Conservation (phyloP, 1,140 invertebrate genomes). For the Marisa cornuarietis region DNA sequence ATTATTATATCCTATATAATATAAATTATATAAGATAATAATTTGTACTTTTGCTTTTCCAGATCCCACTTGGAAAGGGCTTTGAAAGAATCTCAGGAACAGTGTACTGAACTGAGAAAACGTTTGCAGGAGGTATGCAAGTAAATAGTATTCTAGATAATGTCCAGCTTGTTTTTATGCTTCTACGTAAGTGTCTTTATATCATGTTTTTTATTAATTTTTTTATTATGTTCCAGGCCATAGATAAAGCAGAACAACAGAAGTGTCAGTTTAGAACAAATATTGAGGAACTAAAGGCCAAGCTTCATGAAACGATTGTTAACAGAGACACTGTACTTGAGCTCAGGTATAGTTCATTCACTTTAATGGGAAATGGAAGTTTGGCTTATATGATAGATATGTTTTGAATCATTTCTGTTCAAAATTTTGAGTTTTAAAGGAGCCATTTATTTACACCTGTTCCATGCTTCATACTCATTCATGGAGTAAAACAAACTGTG, state of each 20-base stretch:
- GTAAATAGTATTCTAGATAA: not conserved
- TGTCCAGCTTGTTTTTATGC: not conserved
- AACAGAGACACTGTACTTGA: slow-evolving; percentile 57
- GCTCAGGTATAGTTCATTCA: slow-evolving; percentile 42
- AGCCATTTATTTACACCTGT: not conserved
- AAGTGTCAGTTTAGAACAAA: slow-evolving; percentile 50
- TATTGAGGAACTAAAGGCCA: slow-evolving; percentile 56
- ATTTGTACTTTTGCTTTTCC: slow-evolving; percentile 10
- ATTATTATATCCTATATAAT: too few species aligned
- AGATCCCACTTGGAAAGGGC: slow-evolving; percentile 57
- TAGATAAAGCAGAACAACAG: slow-evolving; percentile 49
- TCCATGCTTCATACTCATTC: too few species aligned
- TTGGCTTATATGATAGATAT: not conserved
- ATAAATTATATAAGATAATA: too few species aligned
- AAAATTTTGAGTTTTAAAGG: not conserved
- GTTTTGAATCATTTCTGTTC: not conserved
- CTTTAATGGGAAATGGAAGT: not conserved
- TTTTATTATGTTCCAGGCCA: slow-evolving; percentile 36
- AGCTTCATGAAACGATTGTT: slow-evolving; percentile 55
- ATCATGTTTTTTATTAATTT: not conserved
- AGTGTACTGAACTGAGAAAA: slow-evolving; percentile 49
- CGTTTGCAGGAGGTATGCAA: slow-evolving; percentile 52
- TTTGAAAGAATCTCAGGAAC: slow-evolving; percentile 60
- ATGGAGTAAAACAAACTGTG: too few species aligned
- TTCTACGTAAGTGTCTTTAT: not conserved